phyloP scores from a whole-genome alignment of 2,888 invertebrate genomes.

The Anticlea derivata region DNA sequence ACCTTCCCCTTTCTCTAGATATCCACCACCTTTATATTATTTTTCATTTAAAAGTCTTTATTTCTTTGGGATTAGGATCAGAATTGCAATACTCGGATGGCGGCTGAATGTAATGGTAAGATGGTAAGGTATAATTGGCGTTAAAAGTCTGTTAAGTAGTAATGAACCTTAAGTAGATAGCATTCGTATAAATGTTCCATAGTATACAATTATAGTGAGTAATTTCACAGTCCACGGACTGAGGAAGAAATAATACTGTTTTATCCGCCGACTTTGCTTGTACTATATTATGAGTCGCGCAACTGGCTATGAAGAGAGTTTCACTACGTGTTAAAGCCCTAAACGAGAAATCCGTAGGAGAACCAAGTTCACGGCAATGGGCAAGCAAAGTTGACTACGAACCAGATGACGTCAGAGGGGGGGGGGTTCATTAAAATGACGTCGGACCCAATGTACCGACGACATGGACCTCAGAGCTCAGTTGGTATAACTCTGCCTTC shows the following conservation, averaged over 20 bases:
- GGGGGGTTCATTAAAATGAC: no score
- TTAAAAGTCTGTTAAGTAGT: conserved; percentile 79
- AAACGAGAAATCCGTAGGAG: no score
- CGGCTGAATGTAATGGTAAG: conserved; percentile 30
- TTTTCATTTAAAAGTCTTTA: conserved; percentile 34
- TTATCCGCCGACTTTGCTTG: conserved; percentile 6
- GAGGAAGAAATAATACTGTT: conserved; percentile 25
- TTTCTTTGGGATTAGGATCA: conserved; percentile 35
- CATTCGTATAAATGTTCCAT: conserved; percentile 60
- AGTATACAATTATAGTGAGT: conserved; percentile 65
- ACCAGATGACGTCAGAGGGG: no score
- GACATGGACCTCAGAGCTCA: no score
- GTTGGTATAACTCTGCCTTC: no score
- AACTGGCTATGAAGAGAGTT: no score
- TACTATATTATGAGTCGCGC: background rate
- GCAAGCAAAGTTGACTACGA: no score
- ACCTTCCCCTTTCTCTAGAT: conserved; percentile 65
- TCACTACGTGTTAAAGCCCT: no score
- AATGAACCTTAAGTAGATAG: conserved; percentile 76
- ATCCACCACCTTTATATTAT: background rate
- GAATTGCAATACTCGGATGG: conserved; percentile 20
- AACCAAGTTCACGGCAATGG: no score
- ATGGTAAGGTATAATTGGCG: conserved; percentile 66
- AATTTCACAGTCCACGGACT: conserved; percentile 59
- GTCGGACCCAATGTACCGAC: no score